Base-by-base conservation (phyloP, 2,113 vertebrate species). In the Podilymbus podiceps region DNA sequence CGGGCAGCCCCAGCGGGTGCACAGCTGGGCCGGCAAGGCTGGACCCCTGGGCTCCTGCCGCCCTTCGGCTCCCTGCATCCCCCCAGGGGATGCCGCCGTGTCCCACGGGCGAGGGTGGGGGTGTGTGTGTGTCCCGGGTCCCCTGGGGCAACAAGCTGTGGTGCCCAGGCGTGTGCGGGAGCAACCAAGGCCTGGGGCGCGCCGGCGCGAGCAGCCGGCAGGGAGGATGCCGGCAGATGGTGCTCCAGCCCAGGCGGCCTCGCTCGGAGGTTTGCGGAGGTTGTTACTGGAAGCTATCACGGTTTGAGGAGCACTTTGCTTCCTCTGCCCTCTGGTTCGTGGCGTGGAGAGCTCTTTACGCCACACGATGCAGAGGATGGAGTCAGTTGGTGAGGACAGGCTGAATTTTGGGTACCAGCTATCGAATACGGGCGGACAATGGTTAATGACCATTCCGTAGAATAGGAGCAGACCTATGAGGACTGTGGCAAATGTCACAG, bases 171-270 rank as follows among this genome's bases (percentile, higher is more conserved):
- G 2, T 11, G 21, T 2, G 3, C 49, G 72, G 68, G n/a, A 80
- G n/a, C 80, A 27, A 27, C 15, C n/a, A 27, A 50, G 69, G 12
- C 1, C 2, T 4, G 25, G 14, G 6, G n/a, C 2, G 1, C 19
- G 27, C 20, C 1, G 5, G 14, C 14, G 11, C 55, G 67, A 21
- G 49, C 66, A 31, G 55, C 9, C 68, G 44, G n/a, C 23, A 13
- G 82, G 66, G 16, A 20, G 31, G 53, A 68, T 95, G 88, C 92
- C 92, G 85, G 89, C 91, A 95, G 96, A 71, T 93, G 96, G 88
- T 93, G 92, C 95, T 96, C 93, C 93, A 95, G 79, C 78, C 90
- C 83, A 15, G 5, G 52, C 58, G 68, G 81, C 91, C 69, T 81
- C 2, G 0, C 47, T 77, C 31, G 17, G 6, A 8, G 7, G 31